Conservation (phyloP, 2,797 vertebrate genomes). For the Petrocephalus sullivani region DNA sequence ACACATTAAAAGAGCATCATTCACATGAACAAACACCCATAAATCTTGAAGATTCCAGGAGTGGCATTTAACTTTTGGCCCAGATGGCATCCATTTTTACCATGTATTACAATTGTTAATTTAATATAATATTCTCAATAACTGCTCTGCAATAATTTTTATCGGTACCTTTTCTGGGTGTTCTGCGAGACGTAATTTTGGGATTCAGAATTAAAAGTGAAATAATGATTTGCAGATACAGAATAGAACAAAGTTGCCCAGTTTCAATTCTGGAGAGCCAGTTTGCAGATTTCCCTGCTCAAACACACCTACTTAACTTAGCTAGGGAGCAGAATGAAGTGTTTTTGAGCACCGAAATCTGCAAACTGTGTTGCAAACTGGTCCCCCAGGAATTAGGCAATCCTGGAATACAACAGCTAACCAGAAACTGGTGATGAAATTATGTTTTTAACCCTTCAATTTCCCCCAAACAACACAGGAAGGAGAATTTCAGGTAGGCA, state of each 20-base stretch:
- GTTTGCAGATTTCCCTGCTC: background rate
- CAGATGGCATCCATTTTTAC: background rate
- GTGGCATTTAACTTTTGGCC: background rate
- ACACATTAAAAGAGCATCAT: conserved; percentile 25
- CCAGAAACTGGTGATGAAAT: background rate
- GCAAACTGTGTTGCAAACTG: background rate
- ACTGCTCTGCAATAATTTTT: background rate
- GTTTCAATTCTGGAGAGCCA: background rate
- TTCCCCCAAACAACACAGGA: background rate
- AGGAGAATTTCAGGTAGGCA: background rate
- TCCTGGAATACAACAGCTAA: background rate
- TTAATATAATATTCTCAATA: background rate
- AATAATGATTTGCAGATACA: background rate
- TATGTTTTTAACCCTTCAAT: background rate
- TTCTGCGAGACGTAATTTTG: background rate
- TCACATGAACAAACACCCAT: conserved; percentile 14
- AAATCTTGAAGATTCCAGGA: conserved; percentile 1
- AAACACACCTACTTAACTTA: background rate
- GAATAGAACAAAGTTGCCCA: background rate
- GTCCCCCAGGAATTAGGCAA: background rate
- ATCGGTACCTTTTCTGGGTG: background rate
- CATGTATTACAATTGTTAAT: background rate
- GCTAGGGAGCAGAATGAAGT: background rate
- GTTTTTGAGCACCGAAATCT: background rate
- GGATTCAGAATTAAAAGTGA: background rate